Evolutionary conservation across 2,113 vertebrate genomes (phyloP).

Genomic region (Dryoscopus gambensis): DNA sequence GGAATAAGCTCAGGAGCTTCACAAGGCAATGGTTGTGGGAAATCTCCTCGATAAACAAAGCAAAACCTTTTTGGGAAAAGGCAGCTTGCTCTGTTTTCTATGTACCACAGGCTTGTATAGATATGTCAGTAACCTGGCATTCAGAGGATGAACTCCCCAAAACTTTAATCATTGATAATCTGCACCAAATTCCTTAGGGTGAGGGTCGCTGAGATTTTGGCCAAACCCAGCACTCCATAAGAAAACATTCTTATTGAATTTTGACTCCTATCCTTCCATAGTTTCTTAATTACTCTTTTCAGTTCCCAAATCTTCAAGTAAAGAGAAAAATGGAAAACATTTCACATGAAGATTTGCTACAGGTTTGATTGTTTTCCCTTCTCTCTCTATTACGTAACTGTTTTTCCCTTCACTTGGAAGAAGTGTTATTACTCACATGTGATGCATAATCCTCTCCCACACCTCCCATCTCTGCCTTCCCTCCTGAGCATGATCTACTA

Average conservation of each 20-base stretch:
- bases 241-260: not conserved
- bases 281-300: not conserved
- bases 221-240: not conserved
- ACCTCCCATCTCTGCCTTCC: not conserved
- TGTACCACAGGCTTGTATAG: not conserved
- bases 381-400: not conserved
- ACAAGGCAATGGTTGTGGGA: not conserved
- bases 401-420: not conserved
- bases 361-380: not conserved
- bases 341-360: not conserved
- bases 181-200: not conserved
- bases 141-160: not conserved
- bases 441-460: conserved; percentile 31
- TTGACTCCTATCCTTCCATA: not conserved
- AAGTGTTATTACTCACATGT: conserved; percentile 23
- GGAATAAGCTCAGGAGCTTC: not conserved
- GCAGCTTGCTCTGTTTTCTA: not conserved
- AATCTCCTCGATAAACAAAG: not conserved
- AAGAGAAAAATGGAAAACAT: not conserved
- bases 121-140: not conserved
- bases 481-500: not conserved
- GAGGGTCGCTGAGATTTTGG: not conserved
- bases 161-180: not conserved
- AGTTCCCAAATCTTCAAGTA: not conserved
- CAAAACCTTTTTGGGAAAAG: not conserved